Percentiles rank a stretch among this genome's conserved stretches.
Conservation (phyloP, 2,113 vertebrate genomes). For the Ahaetulla prasina region DNA sequence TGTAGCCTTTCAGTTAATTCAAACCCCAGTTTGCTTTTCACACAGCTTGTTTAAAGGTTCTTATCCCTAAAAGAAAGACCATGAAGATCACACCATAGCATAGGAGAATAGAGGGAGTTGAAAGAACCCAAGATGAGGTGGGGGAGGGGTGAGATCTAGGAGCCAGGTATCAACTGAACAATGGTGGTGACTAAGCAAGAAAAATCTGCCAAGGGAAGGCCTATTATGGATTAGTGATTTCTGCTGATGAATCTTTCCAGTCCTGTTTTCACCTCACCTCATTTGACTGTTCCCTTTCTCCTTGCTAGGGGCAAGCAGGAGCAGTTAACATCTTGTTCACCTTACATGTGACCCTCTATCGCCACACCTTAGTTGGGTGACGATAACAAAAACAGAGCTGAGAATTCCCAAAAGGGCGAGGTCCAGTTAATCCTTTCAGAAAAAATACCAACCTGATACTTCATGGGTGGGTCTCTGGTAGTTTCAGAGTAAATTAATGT, state of each 20-base stretch:
- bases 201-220: background rate
- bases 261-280: constrained; percentile 55
- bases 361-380: constrained; percentile 71
- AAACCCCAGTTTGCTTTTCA: background rate
- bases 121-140: background rate
- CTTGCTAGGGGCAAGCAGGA: constrained; percentile 51
- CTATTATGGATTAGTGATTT: constrained; percentile 31
- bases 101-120: too few relatives aligned
- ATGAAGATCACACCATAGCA: background rate
- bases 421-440: constrained; percentile 70
- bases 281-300: constrained; percentile 53
- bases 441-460: constrained; percentile 66
- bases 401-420: constrained; percentile 77
- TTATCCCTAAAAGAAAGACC: background rate
- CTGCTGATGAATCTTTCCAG: constrained; percentile 31
- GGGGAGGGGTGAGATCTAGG: background rate
- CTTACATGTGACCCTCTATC: constrained; percentile 64
- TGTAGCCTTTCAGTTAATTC: background rate
- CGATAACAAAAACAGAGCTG: constrained; percentile 67
- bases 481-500: constrained; percentile 55
- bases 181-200: background rate
- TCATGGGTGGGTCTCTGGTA: constrained; percentile 63
- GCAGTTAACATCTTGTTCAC: constrained; percentile 53
- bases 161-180: background rate
- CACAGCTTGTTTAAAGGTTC: background rate